These are phyloP conservation scores for Amphiduros pacificus DNA, from an alignment of 2,888 invertebrate genomes.

Conservation along the genomic window DNA sequence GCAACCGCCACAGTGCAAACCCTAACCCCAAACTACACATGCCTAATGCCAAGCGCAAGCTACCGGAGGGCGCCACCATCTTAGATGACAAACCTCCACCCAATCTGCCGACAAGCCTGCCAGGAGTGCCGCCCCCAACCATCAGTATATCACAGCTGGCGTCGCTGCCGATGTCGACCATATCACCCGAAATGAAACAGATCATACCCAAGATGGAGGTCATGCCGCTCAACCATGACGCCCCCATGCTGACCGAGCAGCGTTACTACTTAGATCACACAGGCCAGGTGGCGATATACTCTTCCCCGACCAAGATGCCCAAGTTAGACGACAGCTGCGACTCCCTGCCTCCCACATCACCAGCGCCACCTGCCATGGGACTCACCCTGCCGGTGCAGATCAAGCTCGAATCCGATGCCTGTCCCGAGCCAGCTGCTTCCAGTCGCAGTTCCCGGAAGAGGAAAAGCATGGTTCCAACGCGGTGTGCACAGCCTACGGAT, in stretches of 20 bases:
- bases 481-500: slow-evolving; percentile 41
- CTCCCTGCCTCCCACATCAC: background rate
- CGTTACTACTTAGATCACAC: slow-evolving; percentile 14
- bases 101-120: background rate
- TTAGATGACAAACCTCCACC: slow-evolving; percentile 30
- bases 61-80: slow-evolving; percentile 63
- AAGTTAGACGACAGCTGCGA: slow-evolving; percentile 34
- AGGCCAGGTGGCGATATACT: slow-evolving; percentile 20
- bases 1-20: slow-evolving; percentile 96
- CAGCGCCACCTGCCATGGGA: too few relatives aligned
- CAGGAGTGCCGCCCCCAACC: background rate
- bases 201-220: background rate
- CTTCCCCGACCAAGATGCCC: slow-evolving; percentile 43
- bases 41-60: slow-evolving; percentile 85
- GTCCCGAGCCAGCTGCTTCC: background rate
- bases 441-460: slow-evolving; percentile 26
- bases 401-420: slow-evolving; percentile 1
- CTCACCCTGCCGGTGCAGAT: background rate
- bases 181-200: background rate
- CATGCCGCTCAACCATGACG: too few relatives aligned
- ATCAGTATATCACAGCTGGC: background rate
- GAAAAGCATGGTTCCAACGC: slow-evolving; percentile 50
- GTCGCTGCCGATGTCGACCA: background rate
- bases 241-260: slow-evolving; percentile 5
- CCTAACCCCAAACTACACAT: slow-evolving; percentile 98